Evolutionary conservation across 1,140 invertebrate species (phyloP).

Genomic region (Akabosia matsudoensis): DNA sequence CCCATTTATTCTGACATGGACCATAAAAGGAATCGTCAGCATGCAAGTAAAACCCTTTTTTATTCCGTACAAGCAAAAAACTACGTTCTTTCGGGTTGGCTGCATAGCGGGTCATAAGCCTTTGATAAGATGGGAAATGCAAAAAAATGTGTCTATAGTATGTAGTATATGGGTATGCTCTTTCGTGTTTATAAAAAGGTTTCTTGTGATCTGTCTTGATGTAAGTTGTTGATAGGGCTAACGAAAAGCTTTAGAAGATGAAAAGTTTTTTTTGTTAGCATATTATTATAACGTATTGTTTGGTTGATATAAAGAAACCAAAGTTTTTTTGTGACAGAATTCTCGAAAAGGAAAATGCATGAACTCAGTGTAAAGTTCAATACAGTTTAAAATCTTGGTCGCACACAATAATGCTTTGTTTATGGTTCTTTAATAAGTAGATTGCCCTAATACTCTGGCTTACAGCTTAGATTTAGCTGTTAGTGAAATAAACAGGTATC

Average conservation of each 20-base stretch:
- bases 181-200: background rate
- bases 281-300: background rate
- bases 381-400: background rate
- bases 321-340: conserved; percentile 8
- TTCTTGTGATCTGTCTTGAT: too few relatives aligned
- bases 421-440: background rate
- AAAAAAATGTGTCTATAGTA: background rate
- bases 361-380: background rate
- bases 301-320: background rate
- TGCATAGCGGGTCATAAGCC: conserved; percentile 7
- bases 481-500: too few relatives aligned
- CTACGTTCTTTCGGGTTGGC: background rate
- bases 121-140: background rate
- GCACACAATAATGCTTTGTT: background rate
- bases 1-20: background rate
- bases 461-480: too few relatives aligned
- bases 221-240: too few relatives aligned
- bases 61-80: background rate
- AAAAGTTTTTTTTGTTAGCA: background rate
- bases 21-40: conserved; percentile 7
- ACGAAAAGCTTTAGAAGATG: too few relatives aligned
- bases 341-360: conserved; percentile 10
- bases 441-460: too few relatives aligned
- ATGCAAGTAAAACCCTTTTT: background rate
- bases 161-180: background rate